Conservation (phyloP, 2,113 vertebrate genomes). For the Cheirogaleus medius region DNA sequence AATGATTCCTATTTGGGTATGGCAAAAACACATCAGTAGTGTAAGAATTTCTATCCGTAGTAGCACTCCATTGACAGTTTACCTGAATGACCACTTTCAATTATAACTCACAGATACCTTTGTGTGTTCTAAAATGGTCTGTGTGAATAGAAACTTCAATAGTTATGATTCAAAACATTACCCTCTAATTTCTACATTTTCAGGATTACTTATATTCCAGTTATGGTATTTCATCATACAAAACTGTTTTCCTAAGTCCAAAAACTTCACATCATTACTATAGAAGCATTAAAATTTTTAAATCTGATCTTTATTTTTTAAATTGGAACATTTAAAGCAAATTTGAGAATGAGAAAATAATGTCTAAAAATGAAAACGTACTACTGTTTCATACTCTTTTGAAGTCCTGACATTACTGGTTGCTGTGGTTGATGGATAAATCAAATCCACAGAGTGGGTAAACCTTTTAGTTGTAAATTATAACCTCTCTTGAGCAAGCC, state of each 20-base stretch:
- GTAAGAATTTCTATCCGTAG: background rate
- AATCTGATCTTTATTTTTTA: background rate
- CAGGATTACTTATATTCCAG: background rate
- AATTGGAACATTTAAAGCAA: background rate
- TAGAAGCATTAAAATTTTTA: background rate
- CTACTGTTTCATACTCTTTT: background rate
- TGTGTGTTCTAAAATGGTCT: background rate
- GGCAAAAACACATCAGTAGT: background rate
- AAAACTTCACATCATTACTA: background rate
- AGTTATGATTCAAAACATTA: background rate
- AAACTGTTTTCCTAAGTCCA: background rate
- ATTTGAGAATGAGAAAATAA: background rate
- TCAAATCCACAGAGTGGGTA: background rate
- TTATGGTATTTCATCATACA: background rate
- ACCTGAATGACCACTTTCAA: background rate
- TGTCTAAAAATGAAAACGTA: background rate
- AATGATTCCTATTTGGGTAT: background rate
- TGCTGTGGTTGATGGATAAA: background rate
- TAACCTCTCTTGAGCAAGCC: background rate
- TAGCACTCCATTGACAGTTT: background rate
- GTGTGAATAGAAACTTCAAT: background rate
- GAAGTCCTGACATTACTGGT: background rate
- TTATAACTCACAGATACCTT: background rate
- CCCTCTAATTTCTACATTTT: background rate
- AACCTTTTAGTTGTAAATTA: background rate